Conservation (phyloP, 2,113 vertebrate genomes). For the Sebastes fasciatus region DNA sequence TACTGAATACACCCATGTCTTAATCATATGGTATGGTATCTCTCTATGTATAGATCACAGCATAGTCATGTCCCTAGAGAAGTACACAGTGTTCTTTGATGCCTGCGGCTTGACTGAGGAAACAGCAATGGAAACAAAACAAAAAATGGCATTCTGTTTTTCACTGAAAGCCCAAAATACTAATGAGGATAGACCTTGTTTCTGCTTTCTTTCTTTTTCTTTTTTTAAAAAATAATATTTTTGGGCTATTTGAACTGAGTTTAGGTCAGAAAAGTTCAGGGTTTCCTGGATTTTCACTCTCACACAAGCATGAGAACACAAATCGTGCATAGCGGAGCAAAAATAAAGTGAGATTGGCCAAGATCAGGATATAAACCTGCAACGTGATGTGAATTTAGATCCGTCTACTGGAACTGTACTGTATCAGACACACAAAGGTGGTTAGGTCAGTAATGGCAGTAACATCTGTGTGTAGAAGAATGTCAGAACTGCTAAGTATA, state of each 20-base stretch:
- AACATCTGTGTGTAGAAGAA: constrained; percentile 1
- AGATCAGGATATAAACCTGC: constrained; percentile 22
- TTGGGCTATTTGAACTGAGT: constrained; percentile 17
- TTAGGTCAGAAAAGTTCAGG: constrained; percentile 30
- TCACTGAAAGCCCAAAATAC: constrained; percentile 13
- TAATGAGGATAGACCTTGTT: constrained; percentile 34
- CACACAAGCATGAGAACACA: constrained; percentile 1
- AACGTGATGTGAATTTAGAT: background rate
- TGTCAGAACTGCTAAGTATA: constrained; percentile 23
- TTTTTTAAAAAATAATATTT: constrained; percentile 12
- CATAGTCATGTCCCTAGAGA: constrained; percentile 1
- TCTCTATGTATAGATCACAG: constrained; percentile 37
- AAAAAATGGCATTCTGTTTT: constrained; percentile 20
- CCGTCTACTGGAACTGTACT: background rate
- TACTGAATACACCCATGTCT: background rate
- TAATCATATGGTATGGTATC: constrained; percentile 3
- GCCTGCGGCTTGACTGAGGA: constrained; percentile 11
- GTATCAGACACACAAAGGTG: constrained; percentile 8
- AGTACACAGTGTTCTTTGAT: constrained; percentile 18
- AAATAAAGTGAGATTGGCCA: background rate
- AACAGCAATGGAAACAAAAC: constrained; percentile 8
- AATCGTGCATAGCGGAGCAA: background rate
- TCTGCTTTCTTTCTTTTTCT: background rate
- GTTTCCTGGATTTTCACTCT: background rate
- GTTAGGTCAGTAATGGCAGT: constrained; percentile 11